Conservation (phyloP, 1,140 invertebrate species). For the Hylaeus volcanicus region DNA sequence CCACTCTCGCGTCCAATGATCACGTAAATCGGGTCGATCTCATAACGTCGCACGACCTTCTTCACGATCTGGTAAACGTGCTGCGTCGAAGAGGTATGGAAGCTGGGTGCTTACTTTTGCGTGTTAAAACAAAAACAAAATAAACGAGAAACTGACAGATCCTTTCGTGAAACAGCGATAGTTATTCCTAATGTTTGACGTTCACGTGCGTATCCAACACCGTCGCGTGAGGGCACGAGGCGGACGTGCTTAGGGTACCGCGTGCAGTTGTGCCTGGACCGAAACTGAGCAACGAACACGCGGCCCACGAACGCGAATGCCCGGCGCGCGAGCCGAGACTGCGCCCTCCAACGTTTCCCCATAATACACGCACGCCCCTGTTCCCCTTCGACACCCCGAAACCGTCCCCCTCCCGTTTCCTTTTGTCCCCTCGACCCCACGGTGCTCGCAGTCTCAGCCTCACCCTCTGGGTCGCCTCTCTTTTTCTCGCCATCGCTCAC, state of each 20-base stretch:
- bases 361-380: conserved; percentile 61
- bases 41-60: not conserved
- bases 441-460: conserved; percentile 20
- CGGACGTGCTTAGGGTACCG: conserved; percentile 38
- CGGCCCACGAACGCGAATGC: conserved; percentile 69
- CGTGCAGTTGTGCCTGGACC: conserved; percentile 70
- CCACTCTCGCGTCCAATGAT: not conserved
- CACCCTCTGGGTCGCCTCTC: conserved; percentile 19
- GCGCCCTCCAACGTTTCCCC: conserved; percentile 71
- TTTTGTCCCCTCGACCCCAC: conserved; percentile 13
- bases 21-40: not conserved
- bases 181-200: not conserved
- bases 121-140: not conserved
- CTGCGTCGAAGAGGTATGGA: not conserved
- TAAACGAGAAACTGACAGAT: too few relatives aligned
- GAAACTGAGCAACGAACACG: conserved; percentile 76
- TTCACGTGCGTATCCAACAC: conserved; percentile 13
- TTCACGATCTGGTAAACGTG: too few relatives aligned
- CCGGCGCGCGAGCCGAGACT: conserved; percentile 75
- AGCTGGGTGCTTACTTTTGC: not conserved
- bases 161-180: not conserved
- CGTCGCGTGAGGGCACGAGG: conserved; percentile 32
- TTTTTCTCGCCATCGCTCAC: conserved; percentile 37
- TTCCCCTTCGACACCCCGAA: conserved; percentile 37
- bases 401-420: conserved; percentile 25